Evolutionary conservation across 1,140 invertebrate genomes (phyloP).

Genomic region (Nasonia giraulti): DNA sequence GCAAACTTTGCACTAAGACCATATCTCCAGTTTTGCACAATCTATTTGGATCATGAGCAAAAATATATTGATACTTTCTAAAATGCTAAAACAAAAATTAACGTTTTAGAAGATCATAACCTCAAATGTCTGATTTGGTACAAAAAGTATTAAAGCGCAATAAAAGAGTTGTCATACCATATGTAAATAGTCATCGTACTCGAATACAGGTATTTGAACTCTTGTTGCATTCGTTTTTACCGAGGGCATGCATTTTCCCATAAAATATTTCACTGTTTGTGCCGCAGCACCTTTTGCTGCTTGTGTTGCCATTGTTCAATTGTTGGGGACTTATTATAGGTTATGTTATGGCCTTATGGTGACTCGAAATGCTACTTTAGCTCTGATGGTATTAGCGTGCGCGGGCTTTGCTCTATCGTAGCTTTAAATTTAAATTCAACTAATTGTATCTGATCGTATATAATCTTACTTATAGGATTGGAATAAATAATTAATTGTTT

Average conservation of each 20-base stretch:
- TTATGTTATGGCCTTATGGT: not conserved
- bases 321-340: not conserved
- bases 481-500: no score
- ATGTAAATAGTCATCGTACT: constrained; percentile 80
- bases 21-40: constrained; percentile 87
- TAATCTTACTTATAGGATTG: no score
- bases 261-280: constrained; percentile 63
- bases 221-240: constrained; percentile 84
- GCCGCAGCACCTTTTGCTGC: not conserved
- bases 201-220: constrained; percentile 82
- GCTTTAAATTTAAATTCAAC: no score
- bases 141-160: not conserved
- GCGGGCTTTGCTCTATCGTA: no score
- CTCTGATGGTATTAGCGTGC: no score
- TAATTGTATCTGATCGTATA: no score
- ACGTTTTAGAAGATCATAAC: not conserved
- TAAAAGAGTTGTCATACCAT: constrained; percentile 76
- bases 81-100: constrained; percentile 82
- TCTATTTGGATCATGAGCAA: constrained; percentile 85
- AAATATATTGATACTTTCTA: constrained; percentile 80
- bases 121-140: not conserved
- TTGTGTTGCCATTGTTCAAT: constrained; percentile 24
- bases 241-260: constrained; percentile 84
- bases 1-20: constrained; percentile 84
- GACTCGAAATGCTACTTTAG: no score